Conservation (phyloP, 2,797 vertebrate species). For the Taeniopygia guttata region DNA sequence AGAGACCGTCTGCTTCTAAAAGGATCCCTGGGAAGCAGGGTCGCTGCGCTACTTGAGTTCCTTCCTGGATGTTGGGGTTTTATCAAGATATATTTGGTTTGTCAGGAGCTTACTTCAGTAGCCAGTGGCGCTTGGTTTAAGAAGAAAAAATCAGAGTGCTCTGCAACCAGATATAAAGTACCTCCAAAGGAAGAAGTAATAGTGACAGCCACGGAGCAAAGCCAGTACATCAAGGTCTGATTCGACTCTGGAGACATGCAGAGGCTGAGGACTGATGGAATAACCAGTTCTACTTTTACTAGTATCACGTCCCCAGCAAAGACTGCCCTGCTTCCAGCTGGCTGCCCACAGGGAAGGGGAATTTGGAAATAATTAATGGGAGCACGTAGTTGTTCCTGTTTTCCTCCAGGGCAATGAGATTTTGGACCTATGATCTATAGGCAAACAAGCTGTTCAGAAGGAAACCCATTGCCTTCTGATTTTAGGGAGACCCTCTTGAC, state of each 20-base stretch:
- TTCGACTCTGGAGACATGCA: background rate
- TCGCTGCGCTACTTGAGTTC: fast-evolving
- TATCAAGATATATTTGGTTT: background rate
- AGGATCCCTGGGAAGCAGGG: fast-evolving
- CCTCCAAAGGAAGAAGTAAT: background rate
- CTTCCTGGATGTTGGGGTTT: fast-evolving
- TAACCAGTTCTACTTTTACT: background rate
- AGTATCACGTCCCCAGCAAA: background rate
- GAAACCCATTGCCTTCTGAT: background rate
- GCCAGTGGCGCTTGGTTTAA: background rate
- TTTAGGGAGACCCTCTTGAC: background rate
- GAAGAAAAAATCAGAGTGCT: background rate
- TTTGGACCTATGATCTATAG: background rate
- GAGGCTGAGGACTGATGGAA: background rate
- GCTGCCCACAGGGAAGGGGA: background rate
- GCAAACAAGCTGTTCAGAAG: background rate
- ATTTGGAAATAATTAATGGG: background rate
- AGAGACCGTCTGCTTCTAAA: fast-evolving
- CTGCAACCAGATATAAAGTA: background rate
- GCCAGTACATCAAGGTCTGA: background rate
- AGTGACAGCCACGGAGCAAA: fast-evolving
- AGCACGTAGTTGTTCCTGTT: fast-evolving
- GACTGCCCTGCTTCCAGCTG: background rate
- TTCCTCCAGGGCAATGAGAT: background rate
- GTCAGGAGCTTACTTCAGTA: background rate